Evolutionary conservation across 2,113 vertebrate genomes (phyloP).

Genomic region (Notechis scutatus): DNA sequence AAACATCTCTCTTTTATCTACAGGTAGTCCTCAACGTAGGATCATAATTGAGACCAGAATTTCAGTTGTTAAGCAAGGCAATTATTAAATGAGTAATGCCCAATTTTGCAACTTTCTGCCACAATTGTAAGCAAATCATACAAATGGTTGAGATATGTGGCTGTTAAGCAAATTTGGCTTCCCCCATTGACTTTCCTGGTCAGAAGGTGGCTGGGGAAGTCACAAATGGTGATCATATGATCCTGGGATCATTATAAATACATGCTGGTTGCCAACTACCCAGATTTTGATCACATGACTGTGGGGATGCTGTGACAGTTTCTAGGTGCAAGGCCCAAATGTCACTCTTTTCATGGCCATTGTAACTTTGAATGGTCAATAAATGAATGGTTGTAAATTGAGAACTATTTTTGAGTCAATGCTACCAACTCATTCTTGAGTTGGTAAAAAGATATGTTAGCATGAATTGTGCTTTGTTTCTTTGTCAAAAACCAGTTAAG

Average conservation of each 20-base stretch:
- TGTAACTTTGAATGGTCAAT: neutral
- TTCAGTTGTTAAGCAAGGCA: neutral
- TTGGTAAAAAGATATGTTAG: neutral
- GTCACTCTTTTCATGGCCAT: neutral
- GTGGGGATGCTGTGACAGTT: neutral
- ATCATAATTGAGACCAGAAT: neutral
- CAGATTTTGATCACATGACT: neutral
- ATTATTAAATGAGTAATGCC: neutral
- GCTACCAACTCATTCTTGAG: neutral
- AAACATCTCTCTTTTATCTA: neutral
- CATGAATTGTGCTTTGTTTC: neutral
- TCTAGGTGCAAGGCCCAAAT: neutral
- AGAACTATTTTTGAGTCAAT: neutral
- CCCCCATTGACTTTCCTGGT: neutral
- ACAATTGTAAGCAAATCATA: neutral
- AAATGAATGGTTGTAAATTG: neutral
- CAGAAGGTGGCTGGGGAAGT: neutral
- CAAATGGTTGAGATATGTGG: neutral
- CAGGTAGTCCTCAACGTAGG: neutral
- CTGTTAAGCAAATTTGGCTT: neutral
- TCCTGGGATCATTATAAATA: neutral
- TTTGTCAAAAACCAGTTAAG: neutral
- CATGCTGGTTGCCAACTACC: neutral
- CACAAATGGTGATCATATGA: neutral
- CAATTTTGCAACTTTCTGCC: neutral